Percentiles rank a stretch among this genome's conserved stretches.
Evolutionary conservation across 2,797 vertebrate genomes (phyloP).

Genomic region (Propithecus perrieri): DNA sequence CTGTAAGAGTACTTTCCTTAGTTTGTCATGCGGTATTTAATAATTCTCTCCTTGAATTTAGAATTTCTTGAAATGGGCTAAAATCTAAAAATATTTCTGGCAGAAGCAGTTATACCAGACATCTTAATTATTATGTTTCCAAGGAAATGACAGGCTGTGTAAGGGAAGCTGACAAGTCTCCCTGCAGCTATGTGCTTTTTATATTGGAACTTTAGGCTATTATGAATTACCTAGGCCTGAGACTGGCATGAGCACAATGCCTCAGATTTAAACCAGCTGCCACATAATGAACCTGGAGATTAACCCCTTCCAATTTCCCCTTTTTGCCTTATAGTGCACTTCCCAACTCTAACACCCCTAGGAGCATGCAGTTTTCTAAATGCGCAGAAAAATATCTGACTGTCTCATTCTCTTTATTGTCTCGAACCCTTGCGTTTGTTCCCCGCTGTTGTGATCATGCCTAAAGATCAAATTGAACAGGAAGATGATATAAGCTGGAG

Average conservation of each 20-base stretch:
- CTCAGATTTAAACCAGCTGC: slow-evolving; percentile 69
- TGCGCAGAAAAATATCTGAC: neutral
- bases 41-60: slow-evolving; percentile 78
- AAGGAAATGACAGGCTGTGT: slow-evolving; percentile 86
- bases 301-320: slow-evolving; percentile 60
- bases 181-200: slow-evolving; percentile 89
- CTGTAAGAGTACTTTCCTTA: slow-evolving; percentile 62
- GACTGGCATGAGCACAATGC: slow-evolving; percentile 59
- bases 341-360: neutral
- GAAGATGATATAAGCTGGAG: neutral
- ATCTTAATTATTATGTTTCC: slow-evolving; percentile 89
- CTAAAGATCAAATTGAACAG: neutral
- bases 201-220: slow-evolving; percentile 86
- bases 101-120: slow-evolving; percentile 84
- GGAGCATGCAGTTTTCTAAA: neutral
- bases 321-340: neutral
- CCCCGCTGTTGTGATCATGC: neutral
- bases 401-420: neutral
- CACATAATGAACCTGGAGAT: neutral
- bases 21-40: slow-evolving; percentile 72
- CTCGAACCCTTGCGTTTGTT: neutral
- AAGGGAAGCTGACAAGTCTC: slow-evolving; percentile 90
- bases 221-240: slow-evolving; percentile 82
- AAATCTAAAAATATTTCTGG: slow-evolving; percentile 87
- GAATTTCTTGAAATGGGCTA: slow-evolving; percentile 79